A percentile compares a stretch with the other conserved stretches of the same genome.
phyloP scores from a whole-genome alignment of 1,140 invertebrate species.

The Caenorhabditis latens region DNA sequence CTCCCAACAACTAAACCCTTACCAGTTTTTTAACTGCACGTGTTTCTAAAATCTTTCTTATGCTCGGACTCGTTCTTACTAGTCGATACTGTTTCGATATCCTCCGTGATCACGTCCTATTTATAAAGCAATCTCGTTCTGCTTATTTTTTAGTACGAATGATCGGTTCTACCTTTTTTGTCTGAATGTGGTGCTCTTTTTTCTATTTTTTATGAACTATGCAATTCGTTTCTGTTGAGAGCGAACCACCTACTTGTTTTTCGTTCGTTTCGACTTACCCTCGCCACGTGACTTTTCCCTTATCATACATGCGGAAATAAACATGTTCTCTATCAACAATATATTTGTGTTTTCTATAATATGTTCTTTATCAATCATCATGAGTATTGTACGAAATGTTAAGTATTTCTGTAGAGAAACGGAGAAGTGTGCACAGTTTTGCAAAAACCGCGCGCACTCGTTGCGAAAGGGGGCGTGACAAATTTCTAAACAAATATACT shows the following conservation, averaged over 20 bases:
- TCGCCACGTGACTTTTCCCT: neutral
- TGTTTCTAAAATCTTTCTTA: conserved; percentile 30
- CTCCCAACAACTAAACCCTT: neutral
- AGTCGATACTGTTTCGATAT: neutral
- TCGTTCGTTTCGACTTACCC: neutral
- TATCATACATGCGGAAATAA: conserved; percentile 1
- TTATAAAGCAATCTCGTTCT: neutral
- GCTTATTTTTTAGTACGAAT: neutral
- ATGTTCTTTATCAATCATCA: neutral
- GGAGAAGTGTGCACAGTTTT: neutral
- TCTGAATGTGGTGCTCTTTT: conserved; percentile 12
- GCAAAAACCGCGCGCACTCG: neutral
- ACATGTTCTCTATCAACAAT: neutral
- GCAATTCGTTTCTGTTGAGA: neutral
- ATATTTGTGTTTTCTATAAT: neutral
- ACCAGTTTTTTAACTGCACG: conserved; percentile 24
- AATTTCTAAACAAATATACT: too few species aligned
- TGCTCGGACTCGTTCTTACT: conserved; percentile 9
- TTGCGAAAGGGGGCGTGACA: neutral
- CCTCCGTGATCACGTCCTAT: neutral
- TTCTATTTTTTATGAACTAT: neutral
- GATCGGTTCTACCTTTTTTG: neutral
- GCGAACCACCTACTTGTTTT: neutral
- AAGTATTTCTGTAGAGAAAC: too few species aligned
- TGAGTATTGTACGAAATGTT: too few species aligned